Evolutionary conservation across 2,888 invertebrate genomes (phyloP).

Genomic region (Eupithecia tripunctaria): DNA sequence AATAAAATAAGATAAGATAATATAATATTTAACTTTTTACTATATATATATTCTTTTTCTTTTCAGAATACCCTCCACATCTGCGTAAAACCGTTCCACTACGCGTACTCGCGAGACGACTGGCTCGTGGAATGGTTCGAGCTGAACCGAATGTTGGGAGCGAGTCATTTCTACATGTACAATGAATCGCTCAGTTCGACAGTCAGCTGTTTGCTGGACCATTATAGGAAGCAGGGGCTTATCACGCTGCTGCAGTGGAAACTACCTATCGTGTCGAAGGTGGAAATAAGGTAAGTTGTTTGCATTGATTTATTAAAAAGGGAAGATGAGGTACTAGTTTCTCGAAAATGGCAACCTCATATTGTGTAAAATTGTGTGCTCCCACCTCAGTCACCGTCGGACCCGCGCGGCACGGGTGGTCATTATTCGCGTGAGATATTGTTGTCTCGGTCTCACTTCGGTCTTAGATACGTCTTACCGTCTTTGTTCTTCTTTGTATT

Average conservation of each 20-base stretch:
- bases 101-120: slow-evolving; percentile 92
- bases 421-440: too few relatives aligned
- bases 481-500: too few relatives aligned
- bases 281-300: slow-evolving; percentile 87
- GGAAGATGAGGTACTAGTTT: too few relatives aligned
- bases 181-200: slow-evolving; percentile 93
- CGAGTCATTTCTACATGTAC: slow-evolving; percentile 94
- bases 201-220: slow-evolving; percentile 90
- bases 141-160: slow-evolving; percentile 92
- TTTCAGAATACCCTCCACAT: slow-evolving; percentile 87
- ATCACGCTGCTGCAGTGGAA: slow-evolving; percentile 92
- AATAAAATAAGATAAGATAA: too few relatives aligned
- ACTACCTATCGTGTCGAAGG: slow-evolving; percentile 93
- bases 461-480: too few relatives aligned
- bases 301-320: too few relatives aligned
- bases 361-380: too few relatives aligned
- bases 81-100: slow-evolving; percentile 96
- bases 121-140: slow-evolving; percentile 96
- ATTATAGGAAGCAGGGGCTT: slow-evolving; percentile 87
- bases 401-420: too few relatives aligned
- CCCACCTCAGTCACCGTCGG: too few relatives aligned
- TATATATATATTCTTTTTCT: neutral
- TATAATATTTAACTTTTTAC: too few relatives aligned
- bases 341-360: too few relatives aligned
- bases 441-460: too few relatives aligned